Percentiles rank a stretch among this genome's conserved stretches.
These are phyloP conservation scores for Dicrurus megarhynchus DNA, from an alignment of 2,113 vertebrate species.

Conservation along the genomic window DNA sequence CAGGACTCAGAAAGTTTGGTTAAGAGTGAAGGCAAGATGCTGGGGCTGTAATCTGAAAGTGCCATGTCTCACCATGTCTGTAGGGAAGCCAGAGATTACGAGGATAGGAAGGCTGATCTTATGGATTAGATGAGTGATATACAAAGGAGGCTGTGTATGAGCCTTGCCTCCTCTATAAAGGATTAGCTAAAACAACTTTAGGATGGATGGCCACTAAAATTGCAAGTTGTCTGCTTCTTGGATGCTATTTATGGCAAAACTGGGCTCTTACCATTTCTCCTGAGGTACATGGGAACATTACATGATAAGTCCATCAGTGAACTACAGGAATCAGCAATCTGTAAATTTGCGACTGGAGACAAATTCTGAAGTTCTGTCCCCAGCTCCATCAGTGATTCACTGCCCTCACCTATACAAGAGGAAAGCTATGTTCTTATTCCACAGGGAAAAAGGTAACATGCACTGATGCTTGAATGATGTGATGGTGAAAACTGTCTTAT, in stretches of 20 bases:
- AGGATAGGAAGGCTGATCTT: neutral
- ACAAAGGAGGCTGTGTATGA: neutral
- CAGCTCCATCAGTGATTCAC: neutral
- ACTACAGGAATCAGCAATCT: neutral
- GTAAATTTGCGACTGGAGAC: neutral
- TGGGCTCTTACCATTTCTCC: neutral
- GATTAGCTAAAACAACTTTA: neutral
- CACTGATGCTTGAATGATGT: neutral
- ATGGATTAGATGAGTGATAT: neutral
- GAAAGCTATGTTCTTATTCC: neutral
- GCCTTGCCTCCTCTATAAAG: neutral
- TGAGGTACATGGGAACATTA: neutral
- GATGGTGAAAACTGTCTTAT: neutral
- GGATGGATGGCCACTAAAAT: neutral
- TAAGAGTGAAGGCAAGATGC: neutral
- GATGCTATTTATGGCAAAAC: neutral
- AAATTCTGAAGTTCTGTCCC: neutral
- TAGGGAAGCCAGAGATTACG: neutral
- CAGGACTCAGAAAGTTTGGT: neutral
- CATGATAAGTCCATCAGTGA: neutral
- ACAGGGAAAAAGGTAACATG: neutral
- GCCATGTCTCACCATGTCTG: rapidly evolving
- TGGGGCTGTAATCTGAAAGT: neutral
- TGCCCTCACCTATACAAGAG: neutral
- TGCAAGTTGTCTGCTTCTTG: neutral